Base-by-base conservation (phyloP, 1,140 invertebrate genomes). In the Ctenoplectra terminalis region DNA sequence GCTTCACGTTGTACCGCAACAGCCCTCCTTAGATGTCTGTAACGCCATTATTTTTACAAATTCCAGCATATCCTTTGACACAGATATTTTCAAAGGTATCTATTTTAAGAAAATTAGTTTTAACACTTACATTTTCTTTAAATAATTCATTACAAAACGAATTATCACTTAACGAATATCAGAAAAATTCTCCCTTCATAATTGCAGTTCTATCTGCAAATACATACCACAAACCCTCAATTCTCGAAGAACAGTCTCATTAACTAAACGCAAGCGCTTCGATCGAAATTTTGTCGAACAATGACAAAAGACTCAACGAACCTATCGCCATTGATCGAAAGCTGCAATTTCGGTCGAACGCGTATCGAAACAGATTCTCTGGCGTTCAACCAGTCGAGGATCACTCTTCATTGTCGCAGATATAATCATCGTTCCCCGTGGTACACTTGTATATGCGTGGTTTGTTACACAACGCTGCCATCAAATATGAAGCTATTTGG, bases 401-500 rank as follows among this genome's bases (percentile, higher is more conserved):
- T 72, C 70, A 31, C 54, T 72, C 70, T 72, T 58, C 70, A 46
- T 72, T 58, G 52, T 58, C 40, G 20, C 54, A 29, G 29, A 72
- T 72, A 40, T 29, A 72, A 75, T 75, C 58, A 63, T 7, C 40
- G 72, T 6, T 46, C 17, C 72, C 40, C 11, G 37, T 46, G 37
- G 54, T 37, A 46, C 31, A 9, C 31, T 29, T 40, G n/a, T 58
- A 17, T 31, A 29, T 15, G 50, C n/a, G 34, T 23, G 46, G 26
- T 26, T 58, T 46, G 71, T 83, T 81, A 20, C 48, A 40, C 46
- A 13, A 1, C n/a, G 40, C 15, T 15, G 58, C 48, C 46, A 37
- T 31, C 20, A 56, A 67, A 77, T 77, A 70, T 50, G 66, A 77
- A 70, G 20, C 31, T 40, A 31, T 40, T 82, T n/a, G 37, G 23